A percentile compares a stretch with the other conserved stretches of the same genome.
These are phyloP conservation scores for Pollenia angustigena DNA, from an alignment of 2,888 invertebrate genomes.

Conservation along the genomic window DNA sequence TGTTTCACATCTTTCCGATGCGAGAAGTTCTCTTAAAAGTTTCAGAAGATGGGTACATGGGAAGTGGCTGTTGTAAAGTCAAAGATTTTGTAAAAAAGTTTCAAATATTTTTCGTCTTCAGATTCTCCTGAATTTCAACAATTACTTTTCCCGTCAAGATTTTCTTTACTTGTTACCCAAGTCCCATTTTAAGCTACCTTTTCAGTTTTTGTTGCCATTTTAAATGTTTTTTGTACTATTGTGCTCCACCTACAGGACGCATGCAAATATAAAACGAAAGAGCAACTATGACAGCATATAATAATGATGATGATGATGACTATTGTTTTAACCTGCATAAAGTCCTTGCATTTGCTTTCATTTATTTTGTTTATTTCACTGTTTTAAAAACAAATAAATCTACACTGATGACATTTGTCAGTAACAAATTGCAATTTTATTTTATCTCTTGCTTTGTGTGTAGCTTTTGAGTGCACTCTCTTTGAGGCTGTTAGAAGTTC, in stretches of 20 bases:
- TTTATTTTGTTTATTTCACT: slow-evolving; percentile 1
- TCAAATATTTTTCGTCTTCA: too few relatives aligned
- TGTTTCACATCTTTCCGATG: too few relatives aligned
- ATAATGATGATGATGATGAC: neutral
- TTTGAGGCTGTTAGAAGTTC: neutral
- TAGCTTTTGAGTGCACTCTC: slow-evolving; percentile 4
- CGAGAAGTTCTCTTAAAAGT: too few relatives aligned
- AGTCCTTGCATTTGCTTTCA: slow-evolving; percentile 23
- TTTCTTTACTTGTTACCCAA: too few relatives aligned
- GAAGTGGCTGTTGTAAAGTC: too few relatives aligned
- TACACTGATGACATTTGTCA: slow-evolving; percentile 64
- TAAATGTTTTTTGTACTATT: slow-evolving; percentile 22
- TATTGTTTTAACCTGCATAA: slow-evolving; percentile 43
- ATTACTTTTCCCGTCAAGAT: too few relatives aligned
- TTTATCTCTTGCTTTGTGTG: neutral
- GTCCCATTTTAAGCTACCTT: neutral
- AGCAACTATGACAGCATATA: neutral
- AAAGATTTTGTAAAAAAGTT: too few relatives aligned
- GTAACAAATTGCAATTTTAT: slow-evolving; percentile 47
- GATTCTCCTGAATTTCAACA: too few relatives aligned
- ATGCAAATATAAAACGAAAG: neutral
- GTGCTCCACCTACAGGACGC: slow-evolving; percentile 15
- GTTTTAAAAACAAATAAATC: slow-evolving; percentile 46
- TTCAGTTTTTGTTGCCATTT: neutral
- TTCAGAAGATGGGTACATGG: too few relatives aligned